Evolutionary conservation across 2,113 vertebrate genomes (phyloP).

Genomic region (Stegastes partitus): DNA sequence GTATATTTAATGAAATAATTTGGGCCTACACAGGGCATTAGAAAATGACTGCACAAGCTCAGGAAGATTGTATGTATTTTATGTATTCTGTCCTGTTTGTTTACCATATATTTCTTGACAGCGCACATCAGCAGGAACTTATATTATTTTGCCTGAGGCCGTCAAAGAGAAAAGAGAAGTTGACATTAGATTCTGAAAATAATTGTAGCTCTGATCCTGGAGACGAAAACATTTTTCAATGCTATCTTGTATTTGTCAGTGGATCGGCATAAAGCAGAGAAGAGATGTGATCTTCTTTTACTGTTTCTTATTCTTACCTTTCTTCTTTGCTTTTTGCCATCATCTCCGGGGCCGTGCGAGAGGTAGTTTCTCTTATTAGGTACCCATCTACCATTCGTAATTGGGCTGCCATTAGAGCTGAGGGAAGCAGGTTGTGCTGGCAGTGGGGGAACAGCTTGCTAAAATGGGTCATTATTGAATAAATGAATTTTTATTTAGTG

Average conservation of each 20-base stretch:
- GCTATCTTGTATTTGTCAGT: constrained; percentile 45
- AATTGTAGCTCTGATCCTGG: constrained; percentile 56
- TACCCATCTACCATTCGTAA: constrained; percentile 70
- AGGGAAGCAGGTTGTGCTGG: constrained; percentile 59
- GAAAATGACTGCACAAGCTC: too few species aligned
- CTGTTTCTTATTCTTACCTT: constrained; percentile 21
- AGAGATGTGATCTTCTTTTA: constrained; percentile 37
- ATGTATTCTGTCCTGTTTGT: constrained; percentile 23
- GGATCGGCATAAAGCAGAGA: constrained; percentile 37
- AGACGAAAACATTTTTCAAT: constrained; percentile 44
- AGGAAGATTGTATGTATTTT: neutral
- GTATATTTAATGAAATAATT: neutral
- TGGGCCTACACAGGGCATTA: neutral
- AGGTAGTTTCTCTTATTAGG: constrained; percentile 61
- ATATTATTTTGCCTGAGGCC: constrained; percentile 38
- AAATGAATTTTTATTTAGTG: constrained; percentile 62
- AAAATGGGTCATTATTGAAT: constrained; percentile 71
- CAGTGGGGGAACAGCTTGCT: constrained; percentile 59
- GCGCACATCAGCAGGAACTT: neutral
- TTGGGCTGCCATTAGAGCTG: constrained; percentile 64
- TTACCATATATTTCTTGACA: neutral
- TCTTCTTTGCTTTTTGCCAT: constrained; percentile 6
- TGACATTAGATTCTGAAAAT: constrained; percentile 58
- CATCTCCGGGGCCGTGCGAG: constrained; percentile 23
- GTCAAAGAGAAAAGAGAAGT: neutral